Conservation (phyloP, 2,113 vertebrate species). For the Corapipo altera region DNA sequence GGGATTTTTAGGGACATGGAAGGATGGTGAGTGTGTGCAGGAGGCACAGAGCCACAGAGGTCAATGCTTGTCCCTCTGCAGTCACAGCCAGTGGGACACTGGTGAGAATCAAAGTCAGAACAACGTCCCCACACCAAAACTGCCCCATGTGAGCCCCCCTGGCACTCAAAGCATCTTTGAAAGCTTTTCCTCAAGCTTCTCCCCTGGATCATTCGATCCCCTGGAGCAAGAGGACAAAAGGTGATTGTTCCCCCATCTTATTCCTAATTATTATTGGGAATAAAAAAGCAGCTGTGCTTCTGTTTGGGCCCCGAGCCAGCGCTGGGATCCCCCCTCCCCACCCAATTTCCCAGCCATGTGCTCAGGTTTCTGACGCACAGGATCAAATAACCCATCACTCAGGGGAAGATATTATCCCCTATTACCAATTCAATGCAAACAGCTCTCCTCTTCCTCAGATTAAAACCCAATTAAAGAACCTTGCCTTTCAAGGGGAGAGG, state of each 20-base stretch:
- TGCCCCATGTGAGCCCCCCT: neutral
- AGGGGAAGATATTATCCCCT: slow-evolving; percentile 64
- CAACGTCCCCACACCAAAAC: neutral
- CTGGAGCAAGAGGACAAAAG: slow-evolving; percentile 23
- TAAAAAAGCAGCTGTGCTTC: slow-evolving; percentile 37
- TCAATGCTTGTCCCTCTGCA: neutral
- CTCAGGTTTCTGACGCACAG: slow-evolving; percentile 49
- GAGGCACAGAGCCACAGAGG: neutral
- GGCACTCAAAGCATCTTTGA: neutral
- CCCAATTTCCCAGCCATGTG: neutral
- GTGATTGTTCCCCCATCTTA: neutral
- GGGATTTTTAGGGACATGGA: neutral
- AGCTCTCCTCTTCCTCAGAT: slow-evolving; percentile 50
- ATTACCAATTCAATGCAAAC: slow-evolving; percentile 65
- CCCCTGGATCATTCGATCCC: neutral
- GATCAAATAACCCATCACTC: slow-evolving; percentile 75
- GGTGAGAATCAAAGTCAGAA: neutral
- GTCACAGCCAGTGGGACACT: neutral
- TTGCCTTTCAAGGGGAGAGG: slow-evolving; percentile 56
- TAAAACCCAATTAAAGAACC: slow-evolving; percentile 73
- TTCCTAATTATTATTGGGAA: slow-evolving; percentile 9
- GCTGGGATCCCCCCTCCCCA: neutral
- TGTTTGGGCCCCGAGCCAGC: slow-evolving; percentile 14
- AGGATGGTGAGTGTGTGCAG: neutral
- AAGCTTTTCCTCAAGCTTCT: neutral